phyloP scores from a whole-genome alignment of 2,797 vertebrate genomes.

The Intellagama lesueurii region DNA sequence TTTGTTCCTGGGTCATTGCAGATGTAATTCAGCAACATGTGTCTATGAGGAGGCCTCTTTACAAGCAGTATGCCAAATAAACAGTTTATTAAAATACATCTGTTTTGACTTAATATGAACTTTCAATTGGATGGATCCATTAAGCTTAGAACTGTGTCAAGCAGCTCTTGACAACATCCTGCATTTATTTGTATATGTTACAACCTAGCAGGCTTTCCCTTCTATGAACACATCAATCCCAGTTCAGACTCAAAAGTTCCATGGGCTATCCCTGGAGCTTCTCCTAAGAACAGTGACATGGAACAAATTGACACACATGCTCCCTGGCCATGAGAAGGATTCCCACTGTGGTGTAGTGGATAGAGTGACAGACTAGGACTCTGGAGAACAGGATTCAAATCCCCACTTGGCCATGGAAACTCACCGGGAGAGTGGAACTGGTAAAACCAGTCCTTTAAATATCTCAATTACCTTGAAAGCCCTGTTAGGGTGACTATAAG shows the following conservation, averaged over 20 bases:
- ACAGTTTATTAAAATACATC: slow-evolving; percentile 25
- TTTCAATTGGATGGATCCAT: not conserved
- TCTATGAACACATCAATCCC: not conserved
- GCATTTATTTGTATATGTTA: not conserved
- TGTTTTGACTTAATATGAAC: slow-evolving; percentile 9
- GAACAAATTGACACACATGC: too few relatives aligned
- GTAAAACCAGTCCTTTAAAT: too few relatives aligned
- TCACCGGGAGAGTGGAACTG: too few relatives aligned
- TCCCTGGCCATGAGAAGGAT: too few relatives aligned
- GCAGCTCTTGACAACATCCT: not conserved
- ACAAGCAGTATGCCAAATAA: slow-evolving; percentile 13
- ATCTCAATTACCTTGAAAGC: too few relatives aligned
- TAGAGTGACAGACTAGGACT: too few relatives aligned
- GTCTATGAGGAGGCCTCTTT: not conserved
- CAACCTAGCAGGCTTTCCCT: not conserved
- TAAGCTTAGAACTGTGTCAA: not conserved
- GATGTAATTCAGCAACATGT: slow-evolving; percentile 8
- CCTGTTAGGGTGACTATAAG: too few relatives aligned
- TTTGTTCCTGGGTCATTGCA: not conserved
- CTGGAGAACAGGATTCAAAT: too few relatives aligned
- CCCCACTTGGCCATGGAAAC: too few relatives aligned
- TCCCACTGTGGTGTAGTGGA: too few relatives aligned
- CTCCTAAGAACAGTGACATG: not conserved
- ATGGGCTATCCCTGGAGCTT: not conserved
- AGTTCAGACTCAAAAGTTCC: not conserved